Base-by-base conservation (phyloP, 2,113 vertebrate genomes). In the Pedionomus torquatus region DNA sequence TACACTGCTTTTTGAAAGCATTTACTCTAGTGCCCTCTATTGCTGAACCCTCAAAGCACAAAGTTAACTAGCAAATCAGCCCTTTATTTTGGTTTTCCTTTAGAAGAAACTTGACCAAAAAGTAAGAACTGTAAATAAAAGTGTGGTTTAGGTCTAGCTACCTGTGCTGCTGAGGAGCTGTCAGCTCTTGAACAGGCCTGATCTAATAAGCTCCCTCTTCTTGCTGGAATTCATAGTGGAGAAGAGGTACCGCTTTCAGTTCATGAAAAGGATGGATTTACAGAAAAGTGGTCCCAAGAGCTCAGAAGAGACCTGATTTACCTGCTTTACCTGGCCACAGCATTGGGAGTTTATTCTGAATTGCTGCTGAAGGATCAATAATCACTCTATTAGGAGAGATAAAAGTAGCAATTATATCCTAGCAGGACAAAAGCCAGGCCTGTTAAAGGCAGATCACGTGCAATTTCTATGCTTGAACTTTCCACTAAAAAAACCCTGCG, bases 11-110 rank as follows among this genome's bases (percentile, higher is more conserved):
- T 89, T 46, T 37, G 24, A 89, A 89, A 83, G 60, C 14, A 0
- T 83, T 96, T 96, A 72, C 94, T 90, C 75, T 65, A 87, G 88
- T 93, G 93, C 90, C 97, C 94, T 94, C 97, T 97, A 77, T 71
- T 87, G 97, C 71, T 80, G 46, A 90, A 64, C 43, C 20, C 28
- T 30, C 9, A 11, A 58, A 84, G 30, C 51, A 60, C 44, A 31
- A n/a, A 1, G 2, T 15, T 51, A 51, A 35, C 26, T 43, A 9
- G 3, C 7, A 77, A 30, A 75, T 41, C 5, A 24, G 23, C 30
- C 10, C 37, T 52, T 61, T 6, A 3, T 48, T 82, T 46, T 3
- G 6, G 9, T 66, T 74, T 41, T 43, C 39, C 46, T 80, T 80
- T 28, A 74, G 46, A 69, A 93, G 37, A 83, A 72, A 87, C 13